phyloP scores from a whole-genome alignment of 2,113 vertebrate genomes.

The Daboia siamensis region DNA sequence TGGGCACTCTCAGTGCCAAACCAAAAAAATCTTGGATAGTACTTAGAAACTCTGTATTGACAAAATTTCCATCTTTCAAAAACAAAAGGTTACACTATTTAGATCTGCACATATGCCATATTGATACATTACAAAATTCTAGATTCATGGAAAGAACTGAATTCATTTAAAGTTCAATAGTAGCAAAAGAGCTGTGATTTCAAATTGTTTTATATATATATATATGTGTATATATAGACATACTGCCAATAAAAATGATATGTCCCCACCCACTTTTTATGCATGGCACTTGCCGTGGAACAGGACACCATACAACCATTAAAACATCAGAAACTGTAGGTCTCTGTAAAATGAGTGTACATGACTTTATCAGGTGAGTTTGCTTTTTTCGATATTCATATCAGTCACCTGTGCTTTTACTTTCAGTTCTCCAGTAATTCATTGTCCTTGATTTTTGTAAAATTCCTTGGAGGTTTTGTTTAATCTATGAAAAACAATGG shows the following conservation, averaged over 20 bases:
- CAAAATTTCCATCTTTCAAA: neutral
- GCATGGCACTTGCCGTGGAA: neutral
- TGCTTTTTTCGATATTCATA: neutral
- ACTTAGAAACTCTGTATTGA: neutral
- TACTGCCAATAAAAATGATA: neutral
- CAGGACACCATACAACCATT: neutral
- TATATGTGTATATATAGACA: too few species aligned
- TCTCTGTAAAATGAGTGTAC: neutral
- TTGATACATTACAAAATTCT: neutral
- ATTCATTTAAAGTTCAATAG: neutral
- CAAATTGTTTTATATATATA: neutral
- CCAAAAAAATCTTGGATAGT: neutral
- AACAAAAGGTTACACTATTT: too few species aligned
- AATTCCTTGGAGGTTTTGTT: neutral
- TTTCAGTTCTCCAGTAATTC: neutral
- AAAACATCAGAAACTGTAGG: neutral
- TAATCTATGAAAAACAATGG: conserved; percentile 5
- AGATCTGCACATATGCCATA: too few species aligned
- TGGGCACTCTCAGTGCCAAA: neutral
- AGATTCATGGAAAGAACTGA: neutral
- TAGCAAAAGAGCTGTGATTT: neutral
- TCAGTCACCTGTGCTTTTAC: neutral
- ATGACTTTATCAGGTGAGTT: neutral
- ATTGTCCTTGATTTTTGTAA: conserved; percentile 1
- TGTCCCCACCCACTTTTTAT: neutral